Percentiles rank a stretch among this genome's conserved stretches.
Evolutionary conservation across 1,140 invertebrate species (phyloP).

Genomic region (Coboldia fuscipes): DNA sequence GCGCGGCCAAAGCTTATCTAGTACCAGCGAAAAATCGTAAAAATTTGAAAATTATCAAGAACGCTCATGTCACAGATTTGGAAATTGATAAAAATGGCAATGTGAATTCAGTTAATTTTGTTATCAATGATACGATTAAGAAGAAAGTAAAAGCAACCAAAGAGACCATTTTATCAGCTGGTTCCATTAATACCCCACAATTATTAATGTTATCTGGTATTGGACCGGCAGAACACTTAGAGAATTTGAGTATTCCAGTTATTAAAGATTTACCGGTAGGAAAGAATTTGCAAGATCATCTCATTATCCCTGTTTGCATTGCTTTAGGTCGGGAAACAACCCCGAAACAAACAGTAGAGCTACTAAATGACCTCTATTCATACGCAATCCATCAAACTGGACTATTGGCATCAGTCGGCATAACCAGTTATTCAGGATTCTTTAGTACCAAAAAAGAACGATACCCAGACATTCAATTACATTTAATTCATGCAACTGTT

Average conservation of each 20-base stretch:
- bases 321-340: slow-evolving; percentile 38
- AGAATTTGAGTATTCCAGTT: slow-evolving; percentile 31
- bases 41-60: slow-evolving; percentile 30
- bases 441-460: too few relatives aligned
- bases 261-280: slow-evolving; percentile 35
- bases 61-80: slow-evolving; percentile 22
- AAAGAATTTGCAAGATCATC: slow-evolving; percentile 40
- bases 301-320: slow-evolving; percentile 21
- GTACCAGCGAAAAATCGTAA: slow-evolving; percentile 23
- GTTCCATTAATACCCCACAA: slow-evolving; percentile 43
- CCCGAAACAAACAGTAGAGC: too few relatives aligned
- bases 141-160: slow-evolving; percentile 25
- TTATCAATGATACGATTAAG: slow-evolving; percentile 15
- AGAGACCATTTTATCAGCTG: slow-evolving; percentile 45
- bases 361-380: not conserved
- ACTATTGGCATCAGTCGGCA: too few relatives aligned
- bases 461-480: too few relatives aligned
- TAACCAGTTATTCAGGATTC: too few relatives aligned
- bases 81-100: slow-evolving; percentile 14
- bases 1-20: slow-evolving; percentile 28
- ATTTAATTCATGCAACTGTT: too few relatives aligned
- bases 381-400: too few relatives aligned
- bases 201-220: slow-evolving; percentile 54
- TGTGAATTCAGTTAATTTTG: slow-evolving; percentile 9
- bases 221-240: slow-evolving; percentile 41